Conservation (phyloP, 2,888 invertebrate genomes). For the Ornithoptera priamus region DNA sequence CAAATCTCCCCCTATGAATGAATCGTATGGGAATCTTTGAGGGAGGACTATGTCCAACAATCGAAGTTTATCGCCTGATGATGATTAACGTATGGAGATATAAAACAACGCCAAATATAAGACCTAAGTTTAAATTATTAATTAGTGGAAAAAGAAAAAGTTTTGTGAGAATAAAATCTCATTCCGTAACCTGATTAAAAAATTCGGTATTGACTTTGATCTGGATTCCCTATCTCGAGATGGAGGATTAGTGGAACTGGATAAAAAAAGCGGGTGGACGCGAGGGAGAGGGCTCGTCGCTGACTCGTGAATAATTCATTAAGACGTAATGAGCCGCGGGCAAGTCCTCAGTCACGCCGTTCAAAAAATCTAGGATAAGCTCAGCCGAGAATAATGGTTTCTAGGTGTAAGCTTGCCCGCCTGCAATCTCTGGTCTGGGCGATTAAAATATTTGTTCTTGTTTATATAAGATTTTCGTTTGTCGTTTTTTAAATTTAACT, state of each 20-base stretch:
- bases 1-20: too few species aligned
- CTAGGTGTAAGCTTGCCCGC: conserved; percentile 6
- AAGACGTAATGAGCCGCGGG: conserved; percentile 70
- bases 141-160: too few species aligned
- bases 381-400: conserved; percentile 13
- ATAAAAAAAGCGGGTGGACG: conserved; percentile 16
- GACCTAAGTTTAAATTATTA: too few species aligned
- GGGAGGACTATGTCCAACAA: too few species aligned
- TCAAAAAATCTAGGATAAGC: conserved; percentile 29
- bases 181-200: not conserved
- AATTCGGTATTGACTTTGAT: not conserved
- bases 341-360: conserved; percentile 36
- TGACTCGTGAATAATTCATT: conserved; percentile 69
- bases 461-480: not conserved
- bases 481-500: not conserved
- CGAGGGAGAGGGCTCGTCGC: conserved; percentile 40
- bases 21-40: too few species aligned
- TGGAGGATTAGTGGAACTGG: conserved; percentile 13
- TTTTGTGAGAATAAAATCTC: not conserved
- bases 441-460: not conserved
- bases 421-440: not conserved
- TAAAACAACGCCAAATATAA: too few species aligned
- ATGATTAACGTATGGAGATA: too few species aligned
- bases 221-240: conserved; percentile 6
- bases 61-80: too few species aligned